Conservation (phyloP, 92 coral and sea anemone genomes). For the Palythoa grandiflora region DNA sequence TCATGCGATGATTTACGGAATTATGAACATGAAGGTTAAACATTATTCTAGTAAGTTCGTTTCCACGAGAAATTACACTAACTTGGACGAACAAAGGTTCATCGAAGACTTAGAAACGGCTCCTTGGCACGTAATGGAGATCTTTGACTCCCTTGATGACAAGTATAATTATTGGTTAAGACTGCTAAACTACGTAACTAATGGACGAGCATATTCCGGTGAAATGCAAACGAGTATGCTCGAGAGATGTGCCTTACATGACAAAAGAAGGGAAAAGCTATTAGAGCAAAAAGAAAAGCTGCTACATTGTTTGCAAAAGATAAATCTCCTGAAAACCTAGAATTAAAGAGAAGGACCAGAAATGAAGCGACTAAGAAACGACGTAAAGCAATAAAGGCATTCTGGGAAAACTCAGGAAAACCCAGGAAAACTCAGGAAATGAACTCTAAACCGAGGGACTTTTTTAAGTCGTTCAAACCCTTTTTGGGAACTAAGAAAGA, state of each 20-base stretch:
- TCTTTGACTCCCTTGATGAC: too few species aligned
- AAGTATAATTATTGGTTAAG: too few species aligned
- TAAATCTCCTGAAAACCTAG: background rate
- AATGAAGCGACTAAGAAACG: background rate
- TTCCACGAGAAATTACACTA: background rate
- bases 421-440: background rate
- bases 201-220: background rate
- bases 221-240: background rate
- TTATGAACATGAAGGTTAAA: conserved; percentile 6
- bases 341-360: background rate
- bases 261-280: background rate
- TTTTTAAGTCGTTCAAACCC: background rate
- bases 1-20: background rate
- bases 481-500: background rate
- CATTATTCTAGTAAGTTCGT: background rate
- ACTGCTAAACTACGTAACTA: too few species aligned
- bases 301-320: background rate
- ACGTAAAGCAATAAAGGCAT: background rate
- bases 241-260: background rate
- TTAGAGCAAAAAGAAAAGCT: background rate
- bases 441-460: background rate
- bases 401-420: background rate
- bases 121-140: too few species aligned
- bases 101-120: background rate
- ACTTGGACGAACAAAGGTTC: conserved; percentile 15